A percentile compares a stretch with the other conserved stretches of the same genome.
Conservation (phyloP, 2,888 invertebrate genomes). For the Ferdinandea cuprea region DNA sequence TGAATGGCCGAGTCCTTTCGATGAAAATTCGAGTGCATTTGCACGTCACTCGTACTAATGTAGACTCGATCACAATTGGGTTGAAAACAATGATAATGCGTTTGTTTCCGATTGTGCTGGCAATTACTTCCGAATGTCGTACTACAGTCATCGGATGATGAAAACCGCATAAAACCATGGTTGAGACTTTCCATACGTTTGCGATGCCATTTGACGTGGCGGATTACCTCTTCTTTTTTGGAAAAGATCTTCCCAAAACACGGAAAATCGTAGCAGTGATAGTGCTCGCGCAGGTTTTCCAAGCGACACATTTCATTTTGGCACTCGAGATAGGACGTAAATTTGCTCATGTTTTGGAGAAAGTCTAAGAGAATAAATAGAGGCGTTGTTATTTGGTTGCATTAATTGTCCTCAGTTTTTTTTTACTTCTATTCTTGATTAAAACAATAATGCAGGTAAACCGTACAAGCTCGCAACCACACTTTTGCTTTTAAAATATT, state of each 20-base stretch:
- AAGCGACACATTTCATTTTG: slow-evolving; percentile 76
- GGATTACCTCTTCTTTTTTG: slow-evolving; percentile 98
- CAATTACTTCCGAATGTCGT: slow-evolving; percentile 89
- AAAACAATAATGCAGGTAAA: too few relatives aligned
- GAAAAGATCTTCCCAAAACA: slow-evolving; percentile 90
- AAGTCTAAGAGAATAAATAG: slow-evolving; percentile 12
- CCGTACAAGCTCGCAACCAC: too few relatives aligned
- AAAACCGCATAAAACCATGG: slow-evolving; percentile 91
- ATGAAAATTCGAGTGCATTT: slow-evolving; percentile 99
- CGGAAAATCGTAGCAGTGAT: slow-evolving; percentile 89
- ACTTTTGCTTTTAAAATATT: too few relatives aligned
- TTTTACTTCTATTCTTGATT: too few relatives aligned
- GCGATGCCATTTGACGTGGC: slow-evolving; percentile 99
- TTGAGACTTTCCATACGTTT: slow-evolving; percentile 97
- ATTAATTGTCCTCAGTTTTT: too few relatives aligned
- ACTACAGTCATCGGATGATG: slow-evolving; percentile 95
- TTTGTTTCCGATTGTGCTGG: slow-evolving; percentile 88
- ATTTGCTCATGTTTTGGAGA: slow-evolving; percentile 48
- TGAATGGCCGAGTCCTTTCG: slow-evolving; percentile 97
- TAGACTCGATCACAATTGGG: slow-evolving; percentile 95
- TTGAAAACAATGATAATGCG: slow-evolving; percentile 94
- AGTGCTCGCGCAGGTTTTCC: slow-evolving; percentile 89
- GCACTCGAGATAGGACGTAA: slow-evolving; percentile 76
- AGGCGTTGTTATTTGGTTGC: too few relatives aligned
- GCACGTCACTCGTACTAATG: slow-evolving; percentile 97